phyloP scores from a whole-genome alignment of 1,140 invertebrate species.

The Ostrea denselamellosa region DNA sequence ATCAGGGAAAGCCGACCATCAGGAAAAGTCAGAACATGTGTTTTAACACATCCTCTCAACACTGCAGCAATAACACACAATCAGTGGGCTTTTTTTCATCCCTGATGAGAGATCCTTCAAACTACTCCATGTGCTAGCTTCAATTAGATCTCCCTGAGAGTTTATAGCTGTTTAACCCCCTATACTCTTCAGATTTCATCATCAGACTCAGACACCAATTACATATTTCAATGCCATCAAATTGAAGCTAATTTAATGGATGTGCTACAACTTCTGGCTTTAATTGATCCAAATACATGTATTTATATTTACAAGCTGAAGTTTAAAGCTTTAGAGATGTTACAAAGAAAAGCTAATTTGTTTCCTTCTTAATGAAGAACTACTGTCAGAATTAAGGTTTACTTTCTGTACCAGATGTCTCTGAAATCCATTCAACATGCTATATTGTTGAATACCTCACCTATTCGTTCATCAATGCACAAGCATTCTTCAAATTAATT shows the following conservation, averaged over 20 bases:
- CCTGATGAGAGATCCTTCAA: not conserved
- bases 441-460: too few relatives aligned
- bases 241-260: constrained; percentile 31
- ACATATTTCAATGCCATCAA: constrained; percentile 35
- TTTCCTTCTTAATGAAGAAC: not conserved
- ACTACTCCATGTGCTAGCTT: not conserved
- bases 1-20: too few relatives aligned
- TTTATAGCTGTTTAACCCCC: constrained; percentile 1
- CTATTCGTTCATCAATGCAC: too few relatives aligned
- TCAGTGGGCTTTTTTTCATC: not conserved
- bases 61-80: constrained; percentile 12
- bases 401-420: not conserved
- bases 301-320: not conserved
- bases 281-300: not conserved
- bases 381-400: not conserved
- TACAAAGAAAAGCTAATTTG: not conserved
- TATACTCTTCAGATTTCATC: constrained; percentile 16
- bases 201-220: not conserved
- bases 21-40: not conserved
- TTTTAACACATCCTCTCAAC: constrained; percentile 7
- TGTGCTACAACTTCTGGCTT: not conserved
- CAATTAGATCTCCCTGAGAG: constrained; percentile 23
- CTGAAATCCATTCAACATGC: not conserved
- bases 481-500: too few relatives aligned
- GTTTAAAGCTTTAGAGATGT: not conserved